phyloP scores from a whole-genome alignment of 2,797 vertebrate species.

The Rhinella marina region DNA sequence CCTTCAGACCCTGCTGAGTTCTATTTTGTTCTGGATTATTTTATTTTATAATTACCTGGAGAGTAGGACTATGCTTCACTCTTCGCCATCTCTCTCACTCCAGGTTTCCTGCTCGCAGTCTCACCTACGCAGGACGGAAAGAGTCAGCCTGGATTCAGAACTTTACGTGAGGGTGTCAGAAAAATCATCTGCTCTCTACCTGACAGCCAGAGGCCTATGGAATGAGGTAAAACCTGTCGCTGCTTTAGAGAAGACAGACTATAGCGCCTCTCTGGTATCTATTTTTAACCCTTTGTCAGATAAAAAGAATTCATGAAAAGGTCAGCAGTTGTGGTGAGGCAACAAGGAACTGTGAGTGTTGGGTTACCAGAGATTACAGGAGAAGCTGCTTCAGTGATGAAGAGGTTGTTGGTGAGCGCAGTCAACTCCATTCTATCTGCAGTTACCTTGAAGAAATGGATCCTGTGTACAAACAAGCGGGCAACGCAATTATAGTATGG shows the following conservation, averaged over 20 bases:
- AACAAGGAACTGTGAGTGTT: conserved; percentile 53
- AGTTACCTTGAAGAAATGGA: background rate
- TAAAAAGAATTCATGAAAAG: conserved; percentile 56
- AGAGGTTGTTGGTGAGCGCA: background rate
- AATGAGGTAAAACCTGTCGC: conserved; percentile 61
- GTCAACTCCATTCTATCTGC: conserved; percentile 24
- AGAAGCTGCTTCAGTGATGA: conserved; percentile 30
- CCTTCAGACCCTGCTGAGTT: background rate
- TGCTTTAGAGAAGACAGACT: conserved; percentile 52
- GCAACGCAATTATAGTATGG: background rate
- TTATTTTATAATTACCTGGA: conserved; percentile 14
- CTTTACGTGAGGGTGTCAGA: conserved; percentile 53
- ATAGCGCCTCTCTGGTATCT: conserved; percentile 53
- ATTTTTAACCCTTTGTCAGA: conserved; percentile 62
- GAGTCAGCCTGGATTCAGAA: conserved; percentile 7
- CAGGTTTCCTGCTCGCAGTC: conserved; percentile 9
- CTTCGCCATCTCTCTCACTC: background rate
- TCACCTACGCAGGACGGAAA: conserved; percentile 31
- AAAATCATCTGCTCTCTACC: conserved; percentile 52
- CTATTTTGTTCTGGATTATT: background rate
- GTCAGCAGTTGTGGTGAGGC: conserved; percentile 56
- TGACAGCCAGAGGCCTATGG: conserved; percentile 56
- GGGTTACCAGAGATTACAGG: conserved; percentile 45
- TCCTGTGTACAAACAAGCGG: background rate
- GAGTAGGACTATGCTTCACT: background rate